A percentile compares a stretch with the other conserved stretches of the same genome.
Conservation (phyloP, 2,797 vertebrate genomes). For the Tarsius wallacei region DNA sequence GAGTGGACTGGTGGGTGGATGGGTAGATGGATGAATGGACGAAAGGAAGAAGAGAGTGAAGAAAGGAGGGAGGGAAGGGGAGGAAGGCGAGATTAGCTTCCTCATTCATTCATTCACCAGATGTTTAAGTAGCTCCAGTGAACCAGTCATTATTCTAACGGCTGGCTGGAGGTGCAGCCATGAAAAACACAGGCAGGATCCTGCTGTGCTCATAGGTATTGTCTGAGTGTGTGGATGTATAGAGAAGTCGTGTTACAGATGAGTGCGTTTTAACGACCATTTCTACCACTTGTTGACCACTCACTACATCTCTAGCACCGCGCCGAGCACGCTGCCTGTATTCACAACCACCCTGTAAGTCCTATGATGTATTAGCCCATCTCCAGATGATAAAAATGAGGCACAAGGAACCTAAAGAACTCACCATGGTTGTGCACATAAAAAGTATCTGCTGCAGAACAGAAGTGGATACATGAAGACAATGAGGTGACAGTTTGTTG, state of each 20-base stretch:
- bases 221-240: no score
- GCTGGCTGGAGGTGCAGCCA: not conserved
- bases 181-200: not conserved
- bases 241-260: not conserved
- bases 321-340: not conserved
- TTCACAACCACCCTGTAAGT: not conserved
- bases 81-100: not conserved
- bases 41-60: no score
- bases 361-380: not conserved
- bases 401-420: not conserved
- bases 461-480: not conserved
- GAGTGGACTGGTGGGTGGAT: no score
- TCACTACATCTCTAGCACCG: fast-evolving
- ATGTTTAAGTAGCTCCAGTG: not conserved
- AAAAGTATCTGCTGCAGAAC: not conserved
- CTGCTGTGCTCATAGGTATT: not conserved
- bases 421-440: not conserved
- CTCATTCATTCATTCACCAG: not conserved
- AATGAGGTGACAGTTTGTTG: not conserved
- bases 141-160: not conserved
- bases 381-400: constrained; percentile 1
- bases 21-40: no score
- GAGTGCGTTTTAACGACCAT: not conserved
- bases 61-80: no score
- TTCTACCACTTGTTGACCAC: not conserved